Evolutionary conservation across 2,113 vertebrate genomes (phyloP).

Genomic region (Pica pica): DNA sequence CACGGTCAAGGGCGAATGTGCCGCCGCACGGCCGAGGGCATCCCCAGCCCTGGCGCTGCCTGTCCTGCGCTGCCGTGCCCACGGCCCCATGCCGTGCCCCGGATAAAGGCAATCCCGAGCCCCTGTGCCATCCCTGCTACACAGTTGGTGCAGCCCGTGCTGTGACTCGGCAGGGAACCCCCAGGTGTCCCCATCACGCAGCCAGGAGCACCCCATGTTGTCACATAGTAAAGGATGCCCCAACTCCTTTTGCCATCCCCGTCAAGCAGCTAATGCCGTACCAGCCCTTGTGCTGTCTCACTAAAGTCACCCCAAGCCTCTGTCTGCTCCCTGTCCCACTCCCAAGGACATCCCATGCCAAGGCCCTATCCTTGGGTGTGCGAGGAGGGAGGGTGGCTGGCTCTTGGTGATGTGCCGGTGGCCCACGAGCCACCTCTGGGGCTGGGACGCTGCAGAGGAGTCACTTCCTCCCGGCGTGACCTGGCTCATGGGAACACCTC

Average conservation of each 20-base stretch:
- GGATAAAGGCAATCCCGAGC: background rate
- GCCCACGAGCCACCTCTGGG: background rate
- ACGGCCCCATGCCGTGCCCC: fast-evolving
- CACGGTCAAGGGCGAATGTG: background rate
- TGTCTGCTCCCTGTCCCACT: background rate
- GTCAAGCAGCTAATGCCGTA: background rate
- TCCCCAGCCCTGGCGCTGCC: background rate
- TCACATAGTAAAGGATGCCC: background rate
- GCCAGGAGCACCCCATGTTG: fast-evolving
- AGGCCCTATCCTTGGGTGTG: background rate
- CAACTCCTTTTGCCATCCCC: background rate
- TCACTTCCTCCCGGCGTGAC: background rate
- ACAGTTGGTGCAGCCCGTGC: fast-evolving
- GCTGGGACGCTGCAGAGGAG: background rate
- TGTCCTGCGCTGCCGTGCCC: background rate
- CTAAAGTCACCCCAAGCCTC: background rate
- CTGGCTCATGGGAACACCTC: background rate
- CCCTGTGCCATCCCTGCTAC: background rate
- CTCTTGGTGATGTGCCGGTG: background rate
- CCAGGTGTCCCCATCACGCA: background rate
- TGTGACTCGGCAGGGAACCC: background rate
- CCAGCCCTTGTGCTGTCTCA: background rate
- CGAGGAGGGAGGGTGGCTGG: background rate
- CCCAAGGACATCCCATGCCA: background rate
- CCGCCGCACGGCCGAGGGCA: background rate